Evolutionary conservation across 1,140 invertebrate species (phyloP).

Genomic region (Stratiolaelaps scimitus): DNA sequence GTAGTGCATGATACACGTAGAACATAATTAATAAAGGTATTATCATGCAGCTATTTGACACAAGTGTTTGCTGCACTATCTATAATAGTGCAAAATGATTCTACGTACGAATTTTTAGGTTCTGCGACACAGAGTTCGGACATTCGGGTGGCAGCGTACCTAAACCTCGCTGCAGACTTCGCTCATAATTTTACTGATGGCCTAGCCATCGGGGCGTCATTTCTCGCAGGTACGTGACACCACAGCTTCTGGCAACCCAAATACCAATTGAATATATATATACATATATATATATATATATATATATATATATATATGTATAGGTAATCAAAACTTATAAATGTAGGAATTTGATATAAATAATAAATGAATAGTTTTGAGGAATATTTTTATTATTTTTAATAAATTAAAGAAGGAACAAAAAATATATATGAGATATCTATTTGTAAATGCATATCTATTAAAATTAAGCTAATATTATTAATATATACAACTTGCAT

Average conservation of each 20-base stretch:
- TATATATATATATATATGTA: too few relatives aligned
- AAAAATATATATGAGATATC: slow-evolving; percentile 11
- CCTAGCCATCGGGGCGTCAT: slow-evolving; percentile 90
- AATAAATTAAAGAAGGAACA: slow-evolving; percentile 25
- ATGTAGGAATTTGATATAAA: too few relatives aligned
- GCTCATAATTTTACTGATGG: slow-evolving; percentile 95
- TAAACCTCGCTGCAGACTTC: slow-evolving; percentile 88
- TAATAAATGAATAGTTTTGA: too few relatives aligned
- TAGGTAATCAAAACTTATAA: too few relatives aligned
- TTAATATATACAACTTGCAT: neutral
- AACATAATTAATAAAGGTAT: too few relatives aligned
- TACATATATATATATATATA: too few relatives aligned
- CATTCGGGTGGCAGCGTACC: slow-evolving; percentile 80
- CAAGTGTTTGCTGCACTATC: too few relatives aligned
- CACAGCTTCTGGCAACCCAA: slow-evolving; percentile 38
- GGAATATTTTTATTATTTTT: too few relatives aligned
- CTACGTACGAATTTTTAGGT: neutral
- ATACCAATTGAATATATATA: too few relatives aligned
- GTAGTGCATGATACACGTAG: too few relatives aligned
- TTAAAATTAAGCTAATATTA: too few relatives aligned
- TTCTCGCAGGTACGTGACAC: slow-evolving; percentile 58
- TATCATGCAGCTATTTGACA: too few relatives aligned
- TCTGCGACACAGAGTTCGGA: slow-evolving; percentile 43
- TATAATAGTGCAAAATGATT: neutral
- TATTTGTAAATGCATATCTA: neutral